Percentiles rank a stretch among this genome's conserved stretches.
Conservation (phyloP, 2,113 vertebrate species). For the Microcebus jonahi region DNA sequence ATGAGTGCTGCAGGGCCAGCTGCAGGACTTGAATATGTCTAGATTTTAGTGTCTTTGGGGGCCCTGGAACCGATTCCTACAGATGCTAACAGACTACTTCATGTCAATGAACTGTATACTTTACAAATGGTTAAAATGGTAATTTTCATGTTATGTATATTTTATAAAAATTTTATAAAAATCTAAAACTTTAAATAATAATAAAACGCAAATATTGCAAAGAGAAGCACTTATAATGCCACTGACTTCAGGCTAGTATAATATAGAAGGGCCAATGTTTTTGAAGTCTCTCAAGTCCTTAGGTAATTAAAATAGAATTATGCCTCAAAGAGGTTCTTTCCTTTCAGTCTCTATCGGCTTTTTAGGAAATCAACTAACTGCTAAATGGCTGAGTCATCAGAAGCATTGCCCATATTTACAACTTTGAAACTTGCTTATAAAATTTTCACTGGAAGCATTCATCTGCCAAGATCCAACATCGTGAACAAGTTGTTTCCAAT, state of each 20-base stretch:
- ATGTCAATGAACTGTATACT: background rate
- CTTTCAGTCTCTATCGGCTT: constrained; percentile 39
- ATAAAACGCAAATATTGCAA: background rate
- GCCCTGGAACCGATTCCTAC: background rate
- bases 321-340: background rate
- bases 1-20: too few species aligned
- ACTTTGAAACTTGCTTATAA: background rate
- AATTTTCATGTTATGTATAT: background rate
- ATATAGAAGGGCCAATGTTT: background rate
- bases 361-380: background rate
- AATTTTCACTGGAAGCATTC: background rate
- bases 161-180: background rate
- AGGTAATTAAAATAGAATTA: constrained; percentile 68
- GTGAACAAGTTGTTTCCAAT: background rate
- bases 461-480: background rate
- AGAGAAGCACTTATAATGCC: background rate
- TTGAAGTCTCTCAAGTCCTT: constrained; percentile 15
- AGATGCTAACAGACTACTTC: background rate
- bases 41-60: background rate
- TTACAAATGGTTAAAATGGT: background rate
- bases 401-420: background rate
- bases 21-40: background rate
- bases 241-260: background rate
- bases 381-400: constrained; percentile 29
- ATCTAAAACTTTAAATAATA: background rate